Conservation (phyloP, 1,140 invertebrate species). For the Aphelenchoides besseyi region DNA sequence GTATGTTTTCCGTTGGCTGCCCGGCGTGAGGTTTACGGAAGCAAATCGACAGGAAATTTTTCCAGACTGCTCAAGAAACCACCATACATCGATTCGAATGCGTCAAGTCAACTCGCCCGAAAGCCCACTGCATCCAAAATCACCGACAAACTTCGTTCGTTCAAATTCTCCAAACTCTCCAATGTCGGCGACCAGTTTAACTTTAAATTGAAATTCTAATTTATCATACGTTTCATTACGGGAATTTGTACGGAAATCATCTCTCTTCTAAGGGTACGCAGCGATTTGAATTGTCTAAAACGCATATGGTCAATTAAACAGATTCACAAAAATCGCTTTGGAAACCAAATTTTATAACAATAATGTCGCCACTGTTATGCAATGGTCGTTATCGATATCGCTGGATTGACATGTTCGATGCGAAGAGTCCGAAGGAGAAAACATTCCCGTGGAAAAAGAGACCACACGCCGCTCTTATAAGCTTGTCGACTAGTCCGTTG, state of each 20-base stretch:
- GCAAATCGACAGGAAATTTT: not conserved
- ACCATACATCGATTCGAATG: not conserved
- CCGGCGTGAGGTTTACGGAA: conserved; percentile 3
- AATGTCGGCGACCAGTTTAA: conserved; percentile 1
- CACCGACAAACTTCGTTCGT: not conserved
- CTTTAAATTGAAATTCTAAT: conserved; percentile 4
- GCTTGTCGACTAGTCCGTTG: too few relatives aligned
- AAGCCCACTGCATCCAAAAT: not conserved
- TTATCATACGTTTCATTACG: not conserved
- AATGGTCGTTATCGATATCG: too few relatives aligned
- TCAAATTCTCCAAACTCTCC: not conserved
- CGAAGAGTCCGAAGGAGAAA: too few relatives aligned
- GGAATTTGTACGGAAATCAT: not conserved
- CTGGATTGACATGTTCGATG: too few relatives aligned
- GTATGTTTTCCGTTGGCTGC: conserved; percentile 25
- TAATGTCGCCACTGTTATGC: too few relatives aligned
- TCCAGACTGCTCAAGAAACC: not conserved
- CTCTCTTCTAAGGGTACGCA: not conserved
- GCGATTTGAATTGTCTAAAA: too few relatives aligned
- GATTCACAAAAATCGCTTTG: too few relatives aligned
- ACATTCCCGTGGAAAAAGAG: too few relatives aligned
- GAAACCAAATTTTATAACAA: too few relatives aligned
- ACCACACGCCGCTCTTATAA: too few relatives aligned
- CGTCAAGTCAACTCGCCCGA: not conserved
- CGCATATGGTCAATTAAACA: too few relatives aligned